Percentiles rank a stretch among this genome's conserved stretches.
These are phyloP conservation scores for Mustela nigripes DNA, from an alignment of 2,113 vertebrate genomes.

Conservation along the genomic window DNA sequence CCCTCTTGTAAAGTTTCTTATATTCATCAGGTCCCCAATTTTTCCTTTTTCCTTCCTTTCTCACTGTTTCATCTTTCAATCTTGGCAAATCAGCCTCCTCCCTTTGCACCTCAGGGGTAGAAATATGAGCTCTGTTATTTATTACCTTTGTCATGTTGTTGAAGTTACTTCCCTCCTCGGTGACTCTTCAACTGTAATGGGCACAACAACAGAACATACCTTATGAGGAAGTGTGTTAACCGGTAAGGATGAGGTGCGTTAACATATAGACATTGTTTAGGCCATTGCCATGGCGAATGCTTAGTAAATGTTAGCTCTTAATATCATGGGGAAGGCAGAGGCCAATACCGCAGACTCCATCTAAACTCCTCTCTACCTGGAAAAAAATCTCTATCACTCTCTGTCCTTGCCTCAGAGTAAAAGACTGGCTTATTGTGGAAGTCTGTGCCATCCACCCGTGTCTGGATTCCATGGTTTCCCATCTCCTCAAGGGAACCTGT, in stretches of 20 bases:
- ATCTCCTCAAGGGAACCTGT: neutral
- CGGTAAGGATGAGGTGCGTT: neutral
- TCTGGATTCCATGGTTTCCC: neutral
- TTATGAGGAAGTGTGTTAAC: neutral
- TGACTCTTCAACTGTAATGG: neutral
- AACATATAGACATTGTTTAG: neutral
- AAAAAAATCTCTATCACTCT: neutral
- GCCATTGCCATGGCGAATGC: neutral
- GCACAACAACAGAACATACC: neutral
- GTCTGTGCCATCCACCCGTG: neutral
- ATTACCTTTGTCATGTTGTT: neutral
- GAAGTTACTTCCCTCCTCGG: neutral
- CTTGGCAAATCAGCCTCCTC: neutral
- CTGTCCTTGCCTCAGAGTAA: neutral
- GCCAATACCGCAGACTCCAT: neutral
- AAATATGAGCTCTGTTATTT: neutral
- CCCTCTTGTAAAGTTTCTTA: neutral
- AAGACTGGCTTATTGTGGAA: neutral
- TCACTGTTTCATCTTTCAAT: neutral
- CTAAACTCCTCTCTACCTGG: constrained; percentile 1
- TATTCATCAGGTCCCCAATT: neutral
- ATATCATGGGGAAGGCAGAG: constrained; percentile 1
- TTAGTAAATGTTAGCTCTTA: constrained; percentile 8
- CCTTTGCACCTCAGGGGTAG: neutral
- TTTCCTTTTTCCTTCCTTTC: neutral